A percentile compares a stretch with the other conserved stretches of the same genome.
phyloP scores from a whole-genome alignment of 2,888 invertebrate species.

The Perizoma affinitatum region DNA sequence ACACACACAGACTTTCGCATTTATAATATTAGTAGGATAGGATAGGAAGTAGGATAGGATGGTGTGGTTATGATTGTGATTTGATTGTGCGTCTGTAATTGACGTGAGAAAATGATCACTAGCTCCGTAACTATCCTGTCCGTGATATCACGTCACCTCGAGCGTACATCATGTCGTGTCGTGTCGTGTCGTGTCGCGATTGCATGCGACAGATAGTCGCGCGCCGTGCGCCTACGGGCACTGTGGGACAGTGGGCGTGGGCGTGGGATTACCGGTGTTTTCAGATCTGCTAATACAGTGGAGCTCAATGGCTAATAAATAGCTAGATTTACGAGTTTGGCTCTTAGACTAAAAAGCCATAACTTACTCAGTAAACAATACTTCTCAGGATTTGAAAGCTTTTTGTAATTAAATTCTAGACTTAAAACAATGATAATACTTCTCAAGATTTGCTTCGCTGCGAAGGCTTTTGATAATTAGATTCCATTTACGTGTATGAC shows the following conservation, averaged over 20 bases:
- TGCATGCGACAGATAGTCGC: constrained; percentile 52
- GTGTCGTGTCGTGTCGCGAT: constrained; percentile 47
- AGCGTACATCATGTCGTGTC: constrained; percentile 45
- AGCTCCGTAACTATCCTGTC: constrained; percentile 1
- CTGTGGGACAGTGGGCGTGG: constrained; percentile 1
- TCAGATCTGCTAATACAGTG: constrained; percentile 1
- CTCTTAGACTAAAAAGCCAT: neutral
- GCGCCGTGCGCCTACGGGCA: constrained; percentile 46
- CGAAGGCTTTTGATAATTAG: too few species aligned
- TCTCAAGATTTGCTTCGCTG: too few species aligned
- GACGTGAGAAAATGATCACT: neutral
- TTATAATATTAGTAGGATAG: too few species aligned
- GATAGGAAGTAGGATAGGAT: too few species aligned
- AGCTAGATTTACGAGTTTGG: neutral
- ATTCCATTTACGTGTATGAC: too few species aligned
- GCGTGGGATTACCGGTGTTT: constrained; percentile 3
- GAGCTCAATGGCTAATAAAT: neutral
- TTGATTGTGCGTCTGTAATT: neutral
- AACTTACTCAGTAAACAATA: too few species aligned
- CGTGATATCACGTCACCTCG: constrained; percentile 2
- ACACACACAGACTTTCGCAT: too few species aligned
- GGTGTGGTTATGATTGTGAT: too few species aligned
- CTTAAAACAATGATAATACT: too few species aligned
- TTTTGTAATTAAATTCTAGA: too few species aligned
- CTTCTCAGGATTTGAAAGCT: too few species aligned